Evolutionary conservation across 64 coral and sea anemone genomes (phyloP).

Genomic region (Orbicella faveolata): DNA sequence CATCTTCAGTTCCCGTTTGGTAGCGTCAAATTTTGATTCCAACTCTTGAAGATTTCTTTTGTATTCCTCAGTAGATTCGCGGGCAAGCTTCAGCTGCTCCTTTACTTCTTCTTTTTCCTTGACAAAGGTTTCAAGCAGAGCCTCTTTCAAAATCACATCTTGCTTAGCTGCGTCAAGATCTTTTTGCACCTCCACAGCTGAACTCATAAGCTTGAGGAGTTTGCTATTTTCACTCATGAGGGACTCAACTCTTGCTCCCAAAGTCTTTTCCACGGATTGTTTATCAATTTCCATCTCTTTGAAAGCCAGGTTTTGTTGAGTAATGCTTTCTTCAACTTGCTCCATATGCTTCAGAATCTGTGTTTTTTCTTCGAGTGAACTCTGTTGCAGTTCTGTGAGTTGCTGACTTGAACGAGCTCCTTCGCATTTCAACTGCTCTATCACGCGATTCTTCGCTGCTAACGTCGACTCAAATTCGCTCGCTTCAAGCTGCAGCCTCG

Average conservation of each 20-base stretch:
- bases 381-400: constrained; percentile 78
- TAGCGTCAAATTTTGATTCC: constrained; percentile 16
- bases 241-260: constrained; percentile 50
- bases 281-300: constrained; percentile 78
- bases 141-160: constrained; percentile 50
- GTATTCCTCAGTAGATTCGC: constrained; percentile 36
- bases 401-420: constrained; percentile 57
- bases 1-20: constrained; percentile 42
- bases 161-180: constrained; percentile 58
- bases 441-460: constrained; percentile 53
- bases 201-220: constrained; percentile 27
- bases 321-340: constrained; percentile 70
- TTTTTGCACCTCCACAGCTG: constrained; percentile 54
- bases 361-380: constrained; percentile 62
- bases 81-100: constrained; percentile 63
- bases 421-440: constrained; percentile 76
- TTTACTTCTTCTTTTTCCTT: constrained; percentile 68
- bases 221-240: constrained; percentile 64
- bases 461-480: constrained; percentile 57
- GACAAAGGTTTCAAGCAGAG: constrained; percentile 27
- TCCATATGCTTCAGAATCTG: constrained; percentile 79
- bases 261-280: constrained; percentile 42
- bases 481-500: constrained; percentile 77
- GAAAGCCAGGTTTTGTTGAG: constrained; percentile 47
- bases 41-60: constrained; percentile 56